phyloP scores from a whole-genome alignment of 2,888 invertebrate genomes.

The Coelinius sp. region DNA sequence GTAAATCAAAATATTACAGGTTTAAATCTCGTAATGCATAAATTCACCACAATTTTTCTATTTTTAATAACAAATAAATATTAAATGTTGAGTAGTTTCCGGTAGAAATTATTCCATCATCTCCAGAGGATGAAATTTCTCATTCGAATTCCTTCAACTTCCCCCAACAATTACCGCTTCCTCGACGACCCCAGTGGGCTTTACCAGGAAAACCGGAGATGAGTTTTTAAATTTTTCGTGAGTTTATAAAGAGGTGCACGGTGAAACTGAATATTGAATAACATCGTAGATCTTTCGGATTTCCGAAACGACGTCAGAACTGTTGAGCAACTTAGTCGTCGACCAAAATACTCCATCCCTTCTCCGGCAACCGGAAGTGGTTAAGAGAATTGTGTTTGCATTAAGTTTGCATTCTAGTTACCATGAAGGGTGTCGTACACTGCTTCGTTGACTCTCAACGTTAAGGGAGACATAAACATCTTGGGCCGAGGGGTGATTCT shows the following conservation, averaged over 20 bases:
- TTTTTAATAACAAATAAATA: background rate
- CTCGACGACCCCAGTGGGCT: background rate
- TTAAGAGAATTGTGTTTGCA: slow-evolving; percentile 68
- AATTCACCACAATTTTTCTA: background rate
- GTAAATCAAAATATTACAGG: background rate
- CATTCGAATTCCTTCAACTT: background rate
- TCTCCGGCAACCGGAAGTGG: slow-evolving; percentile 42
- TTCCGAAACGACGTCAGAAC: background rate
- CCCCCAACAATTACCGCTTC: background rate
- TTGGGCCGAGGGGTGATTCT: slow-evolving; percentile 58
- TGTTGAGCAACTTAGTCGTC: background rate
- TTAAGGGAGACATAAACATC: slow-evolving; percentile 64
- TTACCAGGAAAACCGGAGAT: background rate
- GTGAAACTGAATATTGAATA: slow-evolving; percentile 23
- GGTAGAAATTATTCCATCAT: background rate
- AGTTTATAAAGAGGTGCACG: background rate
- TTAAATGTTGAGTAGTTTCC: background rate
- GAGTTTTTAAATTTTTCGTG: slow-evolving; percentile 1
- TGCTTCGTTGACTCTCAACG: slow-evolving; percentile 46
- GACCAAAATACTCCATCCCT: background rate
- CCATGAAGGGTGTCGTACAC: slow-evolving; percentile 36
- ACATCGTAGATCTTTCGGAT: slow-evolving; percentile 13
- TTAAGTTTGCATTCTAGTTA: slow-evolving; percentile 67
- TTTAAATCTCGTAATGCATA: background rate
- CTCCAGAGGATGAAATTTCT: background rate